Evolutionary conservation across 2,888 invertebrate genomes (phyloP), one percentile per base, ranked within the genome.

Genomic region (Drosophila mimica): DNA sequence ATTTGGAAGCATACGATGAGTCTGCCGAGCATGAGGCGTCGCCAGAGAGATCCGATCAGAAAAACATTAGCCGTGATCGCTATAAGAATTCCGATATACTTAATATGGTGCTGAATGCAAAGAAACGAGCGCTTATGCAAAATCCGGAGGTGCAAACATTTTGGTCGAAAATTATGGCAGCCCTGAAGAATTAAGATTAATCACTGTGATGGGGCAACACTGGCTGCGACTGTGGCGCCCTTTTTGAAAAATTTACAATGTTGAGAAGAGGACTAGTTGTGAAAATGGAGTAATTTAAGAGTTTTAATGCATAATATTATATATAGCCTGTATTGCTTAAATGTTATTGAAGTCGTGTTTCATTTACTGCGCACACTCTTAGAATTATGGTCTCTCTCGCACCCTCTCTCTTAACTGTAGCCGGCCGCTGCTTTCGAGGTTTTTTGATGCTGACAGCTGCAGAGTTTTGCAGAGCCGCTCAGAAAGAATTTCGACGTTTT

Each of bases 71-170:
- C 4, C 81, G 89, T 4, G 93, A 93, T 49, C 91, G 92, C 28
- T 90, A 83, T 25, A 92, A 92, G 74, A 91, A 89, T 59, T 83
- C 92, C 0, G 93, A 93, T 82, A 83, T 93, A 25, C 81, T 93
- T 11, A 90, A 87, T 33, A 79, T 91, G 65, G 91, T 93, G 0
- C 70, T 93, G 31, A 92, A 89, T 59, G 82, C 83, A 9, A 93
- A 93, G 53, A 93, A 93, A 52, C 81, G 88, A 4, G 88, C 89
- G 0, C 36, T 93, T 25, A 88, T 93, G 79, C 90, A 90, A 38
- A 81, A 93, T 77, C 86, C 92, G 0, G 91, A 93, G 30, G 92
- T 93, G 6, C 88, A 91, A 34, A 68, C 78, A 36, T 92, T 93
- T 63, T 84, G 93, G 67, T 75, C 81, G 7, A 76, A 89, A 65